Percentiles rank a stretch among this genome's conserved stretches.
phyloP scores from a whole-genome alignment of 2,888 invertebrate genomes.

The Pseudococcus longispinus region DNA sequence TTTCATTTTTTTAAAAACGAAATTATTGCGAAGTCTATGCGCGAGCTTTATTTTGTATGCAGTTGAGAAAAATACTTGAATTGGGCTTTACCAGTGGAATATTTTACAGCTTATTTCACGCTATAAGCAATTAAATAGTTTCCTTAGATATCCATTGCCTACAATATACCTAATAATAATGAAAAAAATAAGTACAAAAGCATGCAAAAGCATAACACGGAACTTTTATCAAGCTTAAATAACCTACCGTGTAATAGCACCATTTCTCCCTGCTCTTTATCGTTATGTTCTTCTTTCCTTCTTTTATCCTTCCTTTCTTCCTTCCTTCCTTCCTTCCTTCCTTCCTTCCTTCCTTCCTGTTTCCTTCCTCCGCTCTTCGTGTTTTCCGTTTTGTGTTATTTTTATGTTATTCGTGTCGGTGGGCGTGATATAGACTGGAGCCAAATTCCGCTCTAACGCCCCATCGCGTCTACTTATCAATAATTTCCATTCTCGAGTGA shows the following conservation, averaged over 20 bases:
- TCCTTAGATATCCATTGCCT: conserved; percentile 28
- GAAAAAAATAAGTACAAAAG: background rate
- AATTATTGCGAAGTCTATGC: background rate
- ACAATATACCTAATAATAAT: background rate
- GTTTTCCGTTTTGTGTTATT: conserved; percentile 58
- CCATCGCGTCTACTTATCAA: conserved; percentile 53
- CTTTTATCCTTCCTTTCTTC: conserved; percentile 54
- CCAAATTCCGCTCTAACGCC: conserved; percentile 54
- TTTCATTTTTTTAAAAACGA: background rate
- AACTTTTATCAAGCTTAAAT: conserved; percentile 52
- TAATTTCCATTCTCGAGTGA: conserved; percentile 49
- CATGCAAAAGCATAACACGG: background rate
- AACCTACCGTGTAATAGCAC: conserved; percentile 50
- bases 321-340: conserved; percentile 56
- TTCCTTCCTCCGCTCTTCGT: conserved; percentile 58
- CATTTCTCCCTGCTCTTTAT: conserved; percentile 49
- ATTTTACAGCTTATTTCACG: conserved; percentile 44
- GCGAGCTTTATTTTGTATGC: too few species aligned
- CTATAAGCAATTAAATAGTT: background rate
- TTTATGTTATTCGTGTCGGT: conserved; percentile 56
- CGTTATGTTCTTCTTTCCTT: conserved; percentile 58
- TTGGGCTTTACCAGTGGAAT: background rate
- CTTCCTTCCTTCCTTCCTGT: conserved; percentile 59
- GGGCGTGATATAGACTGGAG: conserved; percentile 56
- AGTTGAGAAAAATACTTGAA: background rate